Evolutionary conservation across 53 echinoderm and acorn worm species (phyloP).

Genomic region (Temnopleurus reevesii): DNA sequence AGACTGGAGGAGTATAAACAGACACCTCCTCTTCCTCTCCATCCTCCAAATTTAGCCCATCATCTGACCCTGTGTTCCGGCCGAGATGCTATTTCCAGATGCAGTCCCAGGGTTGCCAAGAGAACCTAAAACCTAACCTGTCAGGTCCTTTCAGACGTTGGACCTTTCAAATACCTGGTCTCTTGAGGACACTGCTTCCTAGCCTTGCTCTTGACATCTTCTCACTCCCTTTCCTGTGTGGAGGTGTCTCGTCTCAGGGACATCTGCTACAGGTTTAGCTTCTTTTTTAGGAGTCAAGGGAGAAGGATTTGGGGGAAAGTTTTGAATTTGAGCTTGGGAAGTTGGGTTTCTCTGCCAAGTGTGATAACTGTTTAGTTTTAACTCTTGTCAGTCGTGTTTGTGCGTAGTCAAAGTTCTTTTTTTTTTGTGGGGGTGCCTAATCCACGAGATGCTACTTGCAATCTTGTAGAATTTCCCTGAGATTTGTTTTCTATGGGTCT

Average conservation of each 20-base stretch:
- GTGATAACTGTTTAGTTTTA: neutral
- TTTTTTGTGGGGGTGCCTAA: neutral
- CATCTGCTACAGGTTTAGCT: neutral
- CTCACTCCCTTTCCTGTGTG: slow-evolving; percentile 5
- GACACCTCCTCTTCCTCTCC: slow-evolving; percentile 10
- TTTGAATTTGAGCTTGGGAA: neutral
- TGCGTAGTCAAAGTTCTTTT: neutral
- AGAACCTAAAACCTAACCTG: neutral
- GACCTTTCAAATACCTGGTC: slow-evolving; percentile 18
- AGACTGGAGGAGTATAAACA: neutral
- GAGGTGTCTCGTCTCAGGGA: neutral
- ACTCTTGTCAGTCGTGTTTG: neutral
- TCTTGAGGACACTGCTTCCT: slow-evolving; percentile 1
- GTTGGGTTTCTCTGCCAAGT: neutral
- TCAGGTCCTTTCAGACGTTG: neutral
- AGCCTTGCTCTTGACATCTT: slow-evolving; percentile 17
- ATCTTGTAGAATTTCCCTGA: neutral
- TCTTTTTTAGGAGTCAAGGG: neutral
- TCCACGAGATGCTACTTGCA: neutral
- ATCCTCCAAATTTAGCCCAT: neutral
- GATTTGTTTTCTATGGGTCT: neutral
- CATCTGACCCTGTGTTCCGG: neutral
- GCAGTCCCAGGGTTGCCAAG: slow-evolving; percentile 20
- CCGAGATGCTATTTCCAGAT: slow-evolving; percentile 5
- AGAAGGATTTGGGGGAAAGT: neutral